Evolutionary conservation across 2,888 invertebrate species (phyloP), one percentile per base, ranked within the genome.

Genomic region (Dinocampus coccinellae): DNA sequence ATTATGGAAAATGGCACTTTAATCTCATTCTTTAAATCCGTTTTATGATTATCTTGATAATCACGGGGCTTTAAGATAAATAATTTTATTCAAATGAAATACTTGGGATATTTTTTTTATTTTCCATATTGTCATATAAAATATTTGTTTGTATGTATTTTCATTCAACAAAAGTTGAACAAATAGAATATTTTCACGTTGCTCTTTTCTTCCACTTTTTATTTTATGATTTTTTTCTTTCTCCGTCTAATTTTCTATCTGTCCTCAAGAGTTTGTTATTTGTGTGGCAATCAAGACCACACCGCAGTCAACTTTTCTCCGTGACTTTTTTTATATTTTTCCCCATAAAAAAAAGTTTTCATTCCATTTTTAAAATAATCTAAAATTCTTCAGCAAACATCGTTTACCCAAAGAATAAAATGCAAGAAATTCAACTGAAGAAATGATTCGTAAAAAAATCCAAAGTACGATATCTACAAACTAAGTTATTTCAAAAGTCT

Each of bases 371-470:
- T 39, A 53, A 53, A 39, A 39, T 39, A n/a, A 39, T 39, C 11
- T 39, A 3, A 39, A 20, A 24, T 53, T 53, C 52, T 53, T 53
- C 0, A 2, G 29, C 29, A 29, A 57, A 57, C 26, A 24, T 11
- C 57, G 29, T 57, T 57, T 29, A 57, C 39, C 39, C 3, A n/a
- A 6, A 39, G n/a, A 39, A 39, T 39, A 29, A 57, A 26, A 67
- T 58, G 29, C 47, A 47, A 34, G 57, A 60, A 60, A 60, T 42
- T 7, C 22, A 42, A 9, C 60, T 29, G 7, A 33, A 68, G 52
- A 60, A 68, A 68, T 60, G 47, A 61, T 47, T 61, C 29, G 68
- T n/a, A n/a, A 60, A 47, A 61, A 67, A 68, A 60, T 60, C 26
- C 29, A 22, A 4, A n/a, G 34, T n/a, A 13, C 52, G n/a, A 42